Base-by-base conservation (phyloP, 37 sponge, comb jelly and placozoan genomes). In the Halisarca cf. caerulea region DNA sequence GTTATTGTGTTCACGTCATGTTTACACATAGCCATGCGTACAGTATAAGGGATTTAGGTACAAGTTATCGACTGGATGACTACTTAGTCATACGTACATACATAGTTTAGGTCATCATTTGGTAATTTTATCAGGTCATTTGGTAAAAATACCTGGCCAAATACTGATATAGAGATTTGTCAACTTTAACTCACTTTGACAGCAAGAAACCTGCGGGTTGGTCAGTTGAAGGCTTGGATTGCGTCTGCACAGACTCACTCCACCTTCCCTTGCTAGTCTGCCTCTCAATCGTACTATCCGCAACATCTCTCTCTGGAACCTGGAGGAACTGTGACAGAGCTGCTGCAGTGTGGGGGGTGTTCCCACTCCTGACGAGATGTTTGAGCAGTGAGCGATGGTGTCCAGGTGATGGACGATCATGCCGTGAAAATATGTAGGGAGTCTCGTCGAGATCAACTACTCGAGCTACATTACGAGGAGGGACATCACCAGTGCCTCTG, bases 141-240 rank as follows among this genome's bases (percentile, higher is more conserved):
- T n/a, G n/a, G n/a, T n/a, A n/a, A n/a, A n/a, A n/a, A n/a, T n/a
- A n/a, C n/a, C n/a, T n/a, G n/a, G n/a, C n/a, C n/a, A n/a, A n/a
- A n/a, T n/a, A n/a, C n/a, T n/a, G n/a, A n/a, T n/a, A n/a, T n/a
- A n/a, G n/a, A n/a, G n/a, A n/a, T n/a, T n/a, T n/a, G n/a, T n/a
- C n/a, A n/a, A n/a, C n/a, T n/a, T n/a, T n/a, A n/a, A 38, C 77
- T 74, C 77, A 74, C 77, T 40, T 40, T 23, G 77, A 74, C 42
- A 74, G 77, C n/a, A 74, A 44, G 41, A 74, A 74, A 0, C 77
- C 77, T 3, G 77, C 20, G 42, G 27, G 17, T 34, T 27, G 32
- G 33, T 74, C 77, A 40, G 44, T 2, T 37, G 21, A 17, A 3
- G 7, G n/a, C 21, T 43, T 74, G n/a, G 2, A 4, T 25, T 74